Base-by-base conservation (phyloP, 2,888 invertebrate genomes). In the Athalia circularis region DNA sequence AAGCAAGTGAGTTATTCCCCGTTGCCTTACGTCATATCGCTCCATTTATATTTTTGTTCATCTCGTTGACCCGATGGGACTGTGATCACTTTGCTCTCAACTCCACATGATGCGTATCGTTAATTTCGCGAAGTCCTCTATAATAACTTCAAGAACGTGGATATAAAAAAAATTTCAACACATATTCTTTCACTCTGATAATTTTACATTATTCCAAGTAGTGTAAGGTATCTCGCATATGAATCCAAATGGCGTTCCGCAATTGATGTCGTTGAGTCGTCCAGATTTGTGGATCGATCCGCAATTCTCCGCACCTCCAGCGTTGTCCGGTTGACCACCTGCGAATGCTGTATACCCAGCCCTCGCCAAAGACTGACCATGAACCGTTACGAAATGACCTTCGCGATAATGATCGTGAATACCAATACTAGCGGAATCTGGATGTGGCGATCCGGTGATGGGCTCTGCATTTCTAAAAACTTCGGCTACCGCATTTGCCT, bases 341-440 rank as follows among this genome's bases (percentile, higher is more conserved):
- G 13, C 47, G 47, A 45, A 72, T 8, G 13, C 57, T 5, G 45
- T 72, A 47, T 59, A 72, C 7, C 72, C 72, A n/a, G 72, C 72
- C 47, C 6, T 72, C 3, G 47, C 72, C 48, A 72, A 57, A 7
- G 72, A 13, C 59, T 72, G 72, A 48, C 61, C 72, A 13, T 72
- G 61, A 29, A 72, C 47, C 4, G 72, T 72, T 4, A 72, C 43
- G 59, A 6, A 13, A 3, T 72, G 13, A n/a, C 72, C 72, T 7
- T 72, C 61, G 9, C 6, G n/a, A 47, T 72, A 61, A 45, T 59
- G 7, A 11, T 72, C 59, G 11, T 72, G 72, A 13, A 72, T 45
- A 50, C 72, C 72, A 61, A 72, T 61, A n/a, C 48, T 61, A 11
- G 59, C 59, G 9, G 29, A 70, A 6, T 29, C 43, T 6, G 29